A percentile compares a stretch with the other conserved stretches of the same genome.
Conservation (phyloP, 2,113 vertebrate genomes). For the Pomatorhinus ruficollis region DNA sequence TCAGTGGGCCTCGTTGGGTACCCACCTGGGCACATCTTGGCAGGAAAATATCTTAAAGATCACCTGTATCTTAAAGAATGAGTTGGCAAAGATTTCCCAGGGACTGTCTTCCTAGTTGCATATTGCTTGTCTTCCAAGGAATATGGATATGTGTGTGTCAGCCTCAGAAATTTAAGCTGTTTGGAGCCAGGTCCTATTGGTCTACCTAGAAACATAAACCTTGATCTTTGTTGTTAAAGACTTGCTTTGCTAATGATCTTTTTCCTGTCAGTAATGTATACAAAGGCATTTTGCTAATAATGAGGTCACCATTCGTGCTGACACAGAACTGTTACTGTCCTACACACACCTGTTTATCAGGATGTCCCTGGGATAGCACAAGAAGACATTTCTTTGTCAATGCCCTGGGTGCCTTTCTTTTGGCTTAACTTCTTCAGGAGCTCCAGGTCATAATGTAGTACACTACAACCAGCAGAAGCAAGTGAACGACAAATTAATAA, state of each 20-base stretch:
- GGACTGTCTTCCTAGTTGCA: not conserved
- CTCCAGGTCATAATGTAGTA: not conserved
- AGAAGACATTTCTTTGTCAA: not conserved
- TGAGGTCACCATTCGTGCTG: not conserved
- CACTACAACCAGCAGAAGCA: not conserved
- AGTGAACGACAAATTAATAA: not conserved
- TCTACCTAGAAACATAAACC: not conserved
- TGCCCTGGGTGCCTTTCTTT: rapidly evolving
- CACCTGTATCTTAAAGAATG: not conserved
- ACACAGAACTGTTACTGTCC: not conserved
- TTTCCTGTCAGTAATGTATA: not conserved
- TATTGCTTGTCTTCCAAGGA: not conserved
- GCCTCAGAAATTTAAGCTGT: not conserved
- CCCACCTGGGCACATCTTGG: not conserved
- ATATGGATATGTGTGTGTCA: not conserved
- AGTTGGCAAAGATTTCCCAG: not conserved
- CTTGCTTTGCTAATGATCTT: not conserved
- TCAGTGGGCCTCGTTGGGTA: rapidly evolving
- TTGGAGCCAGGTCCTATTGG: not conserved
- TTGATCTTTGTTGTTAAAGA: not conserved
- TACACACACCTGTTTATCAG: not conserved
- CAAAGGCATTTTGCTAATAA: not conserved
- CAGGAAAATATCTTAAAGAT: not conserved
- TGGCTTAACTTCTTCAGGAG: not conserved
- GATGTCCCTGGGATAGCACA: not conserved